Evolutionary conservation across 2,888 invertebrate species (phyloP), one percentile per base, ranked within the genome.

Genomic region (Agrochola macilenta): DNA sequence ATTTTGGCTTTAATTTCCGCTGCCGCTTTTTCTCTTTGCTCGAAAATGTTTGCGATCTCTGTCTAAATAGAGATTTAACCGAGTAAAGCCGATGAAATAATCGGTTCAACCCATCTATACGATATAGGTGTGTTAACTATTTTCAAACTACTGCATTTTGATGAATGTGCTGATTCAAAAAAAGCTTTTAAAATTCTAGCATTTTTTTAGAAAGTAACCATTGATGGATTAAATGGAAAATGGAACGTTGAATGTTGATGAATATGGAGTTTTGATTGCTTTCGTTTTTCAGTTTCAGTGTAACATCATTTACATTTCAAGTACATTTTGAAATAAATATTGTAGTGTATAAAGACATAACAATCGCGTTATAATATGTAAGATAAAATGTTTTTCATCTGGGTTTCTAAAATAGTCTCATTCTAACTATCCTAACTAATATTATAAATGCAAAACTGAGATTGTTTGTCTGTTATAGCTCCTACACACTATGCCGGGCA

Each of bases 1-100:
- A 61, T 73, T 68, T 68, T 57, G 39, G 17, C 8, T 82, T 82
- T 78, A 80, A 85, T 85, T 82, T 85, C 82, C 83, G 85, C 43
- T 77, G 64, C 64, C 65, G 52, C 52, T 70, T 77, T 80, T 79
- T 68, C 73, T 76, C 66, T 52, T 74, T n/a, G 64, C 20, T 43
- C 12, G 30, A 74, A 74, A 74, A 54, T 26, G 54, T 78, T 72
- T 82, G 46, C 58, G 49, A 63, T 43, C 52, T 49, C 35, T 69
- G 46, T 7, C 26, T 46, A 17, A 54, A 74, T 57, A 71, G 26
- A 63, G n/a, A 60, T 54, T 35, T 71, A 23, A 43, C 23, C 20
- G 20, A 58, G 2, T 23, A 12, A 46, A 68, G 11, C 39, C 49
- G 23, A 60, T 58, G 46, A 68, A 75, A 75, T 60, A 58, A 14